Evolutionary conservation across 92 coral and sea anemone genomes (phyloP).

Genomic region (Actinostola sp.): DNA sequence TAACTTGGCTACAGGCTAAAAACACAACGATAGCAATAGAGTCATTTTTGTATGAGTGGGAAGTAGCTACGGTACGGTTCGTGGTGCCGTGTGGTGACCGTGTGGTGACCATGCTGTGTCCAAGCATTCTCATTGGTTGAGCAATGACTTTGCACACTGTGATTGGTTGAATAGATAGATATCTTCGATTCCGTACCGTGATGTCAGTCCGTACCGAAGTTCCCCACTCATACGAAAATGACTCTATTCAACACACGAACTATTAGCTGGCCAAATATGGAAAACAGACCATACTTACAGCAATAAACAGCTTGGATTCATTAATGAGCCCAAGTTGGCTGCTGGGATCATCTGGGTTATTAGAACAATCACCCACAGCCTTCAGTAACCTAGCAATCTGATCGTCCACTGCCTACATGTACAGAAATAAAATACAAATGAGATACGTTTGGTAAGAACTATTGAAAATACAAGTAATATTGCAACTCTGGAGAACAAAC

Average conservation of each 20-base stretch:
- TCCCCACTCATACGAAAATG: too few relatives aligned
- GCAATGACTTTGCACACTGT: too few relatives aligned
- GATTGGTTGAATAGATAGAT: too few relatives aligned
- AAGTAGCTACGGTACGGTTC: too few relatives aligned
- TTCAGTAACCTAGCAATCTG: slow-evolving; percentile 77
- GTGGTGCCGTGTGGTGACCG: too few relatives aligned
- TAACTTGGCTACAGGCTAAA: slow-evolving; percentile 80
- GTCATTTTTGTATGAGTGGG: too few relatives aligned
- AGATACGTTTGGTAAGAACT: not conserved
- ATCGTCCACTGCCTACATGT: slow-evolving; percentile 86
- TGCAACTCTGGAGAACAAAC: not conserved
- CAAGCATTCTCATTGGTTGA: too few relatives aligned
- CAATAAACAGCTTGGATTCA: slow-evolving; percentile 84
- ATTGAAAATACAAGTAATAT: not conserved
- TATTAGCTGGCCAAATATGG: too few relatives aligned
- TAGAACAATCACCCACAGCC: slow-evolving; percentile 74
- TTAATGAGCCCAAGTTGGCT: slow-evolving; percentile 77
- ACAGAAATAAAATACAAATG: not conserved
- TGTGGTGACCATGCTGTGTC: too few relatives aligned
- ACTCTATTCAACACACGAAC: too few relatives aligned
- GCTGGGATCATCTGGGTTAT: slow-evolving; percentile 89
- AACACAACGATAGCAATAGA: slow-evolving; percentile 3
- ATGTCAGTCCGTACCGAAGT: too few relatives aligned
- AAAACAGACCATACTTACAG: slow-evolving; percentile 56
- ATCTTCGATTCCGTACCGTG: too few relatives aligned